Percentiles rank a stretch among this genome's conserved stretches.
phyloP scores from a whole-genome alignment of 2,113 vertebrate species.

The Amblyornis subalaris region DNA sequence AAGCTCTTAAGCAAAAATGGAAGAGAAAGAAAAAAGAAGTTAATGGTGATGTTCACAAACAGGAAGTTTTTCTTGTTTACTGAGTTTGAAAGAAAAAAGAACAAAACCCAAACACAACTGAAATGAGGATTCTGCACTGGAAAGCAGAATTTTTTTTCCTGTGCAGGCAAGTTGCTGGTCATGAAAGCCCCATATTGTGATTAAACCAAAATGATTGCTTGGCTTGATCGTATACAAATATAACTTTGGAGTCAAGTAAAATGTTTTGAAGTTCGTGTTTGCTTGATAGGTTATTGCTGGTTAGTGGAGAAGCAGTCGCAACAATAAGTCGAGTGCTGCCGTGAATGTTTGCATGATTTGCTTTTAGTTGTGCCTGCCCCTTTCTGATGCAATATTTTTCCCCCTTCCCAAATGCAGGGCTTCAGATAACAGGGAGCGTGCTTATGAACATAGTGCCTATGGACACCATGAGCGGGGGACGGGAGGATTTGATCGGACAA shows the following conservation, averaged over 20 bases:
- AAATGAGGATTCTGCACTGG: not conserved
- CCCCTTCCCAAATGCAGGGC: constrained; percentile 84
- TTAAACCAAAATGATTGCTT: constrained; percentile 43
- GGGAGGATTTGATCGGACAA: constrained; percentile 92
- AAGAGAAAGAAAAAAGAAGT: not conserved
- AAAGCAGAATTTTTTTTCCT: not conserved
- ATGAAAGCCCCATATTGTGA: constrained; percentile 59
- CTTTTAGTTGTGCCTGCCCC: constrained; percentile 29
- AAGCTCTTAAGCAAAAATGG: constrained; percentile 21
- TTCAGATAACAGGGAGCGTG: constrained; percentile 94
- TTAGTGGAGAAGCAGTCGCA: constrained; percentile 42
- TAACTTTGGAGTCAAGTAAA: constrained; percentile 39
- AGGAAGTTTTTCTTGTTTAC: not conserved
- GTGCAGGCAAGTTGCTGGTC: constrained; percentile 13
- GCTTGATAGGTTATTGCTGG: constrained; percentile 61
- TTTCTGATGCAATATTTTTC: constrained; percentile 69
- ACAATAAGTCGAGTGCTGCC: constrained; percentile 28
- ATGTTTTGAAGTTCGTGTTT: constrained; percentile 46
- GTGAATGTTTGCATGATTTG: constrained; percentile 75
- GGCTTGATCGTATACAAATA: not conserved
- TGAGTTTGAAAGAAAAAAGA: not conserved
- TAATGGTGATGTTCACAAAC: not conserved
- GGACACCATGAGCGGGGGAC: constrained; percentile 97
- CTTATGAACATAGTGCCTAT: constrained; percentile 97
- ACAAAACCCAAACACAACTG: not conserved